Base-by-base conservation (phyloP, 1,140 invertebrate genomes). In the Drosophila yakuba region DNA sequence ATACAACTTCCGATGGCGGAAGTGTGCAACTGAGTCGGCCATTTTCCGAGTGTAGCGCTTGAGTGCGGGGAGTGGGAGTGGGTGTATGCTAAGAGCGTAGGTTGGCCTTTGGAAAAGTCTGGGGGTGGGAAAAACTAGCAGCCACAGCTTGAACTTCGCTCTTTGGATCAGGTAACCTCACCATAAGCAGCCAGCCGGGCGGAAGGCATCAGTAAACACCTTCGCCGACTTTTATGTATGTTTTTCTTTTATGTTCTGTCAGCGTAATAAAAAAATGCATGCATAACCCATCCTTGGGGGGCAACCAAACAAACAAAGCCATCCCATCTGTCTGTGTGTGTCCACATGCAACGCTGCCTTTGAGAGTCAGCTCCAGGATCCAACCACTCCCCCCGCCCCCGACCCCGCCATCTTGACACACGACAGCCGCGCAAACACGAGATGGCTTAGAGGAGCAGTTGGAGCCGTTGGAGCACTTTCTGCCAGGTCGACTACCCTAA, bases 191-290 rank as follows among this genome's bases (percentile, higher is more conserved):
- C 74, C 69, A 86, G 61, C 64, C 67, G 61, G 69, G 78, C 83
- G 66, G 63, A 86, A 88, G 61, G 78, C 82, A 77, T 85, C 82
- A 71, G 82, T 75, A 85, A 85, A 85, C 82, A 86, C 83, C 78
- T 86, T 76, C 61, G 71, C 71, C 78, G 82, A 78, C 82, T 86
- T 86, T 85, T 85, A 85, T 85, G 69, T 86, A 75, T 72, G 77
- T 82, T 78, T 74, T 72, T 73, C 81, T 80, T 84, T 85, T 85
- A 84, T 84, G 81, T 84, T 61, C 79, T 85, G 77, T 84, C 81
- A 84, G 81, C 77, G 75, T 84, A 84, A 67, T 51, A 67, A 66
- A 85, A 81, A 84, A 84, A 85, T 85, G 81, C 81, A 84, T 77
- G 67, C 74, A 82, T 76, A 78, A 68, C 79, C 79, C 63, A 66